Percentiles rank a stretch among this genome's conserved stretches.
These are phyloP conservation scores for Drosophila jambulina DNA, from an alignment of 1,140 invertebrate genomes.

Conservation along the genomic window DNA sequence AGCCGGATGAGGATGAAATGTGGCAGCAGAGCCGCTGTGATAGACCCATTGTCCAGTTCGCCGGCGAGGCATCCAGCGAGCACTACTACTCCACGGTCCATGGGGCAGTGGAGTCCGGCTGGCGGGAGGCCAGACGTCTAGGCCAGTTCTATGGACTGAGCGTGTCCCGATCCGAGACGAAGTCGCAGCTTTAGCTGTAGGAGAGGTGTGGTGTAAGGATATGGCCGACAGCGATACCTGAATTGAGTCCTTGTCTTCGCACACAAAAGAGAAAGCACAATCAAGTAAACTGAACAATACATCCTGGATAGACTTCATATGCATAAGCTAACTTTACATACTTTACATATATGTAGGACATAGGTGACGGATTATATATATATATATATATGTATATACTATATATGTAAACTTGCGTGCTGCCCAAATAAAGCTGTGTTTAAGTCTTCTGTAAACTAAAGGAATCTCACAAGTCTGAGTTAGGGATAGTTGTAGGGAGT, in stretches of 20 bases:
- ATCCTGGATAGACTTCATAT: conserved; percentile 71
- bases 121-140: conserved; percentile 89
- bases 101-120: conserved; percentile 92
- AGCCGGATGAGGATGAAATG: conserved; percentile 1
- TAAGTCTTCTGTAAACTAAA: conserved; percentile 41
- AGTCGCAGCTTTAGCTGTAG: conserved; percentile 73
- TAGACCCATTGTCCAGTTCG: conserved; percentile 89
- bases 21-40: conserved; percentile 74
- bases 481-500: too few species aligned
- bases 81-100: conserved; percentile 92
- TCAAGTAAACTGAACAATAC: conserved; percentile 63
- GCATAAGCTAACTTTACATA: conserved; percentile 45
- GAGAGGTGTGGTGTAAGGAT: conserved; percentile 13
- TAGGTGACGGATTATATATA: conserved; percentile 25
- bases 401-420: conserved; percentile 41
- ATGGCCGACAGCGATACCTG: conserved; percentile 33
- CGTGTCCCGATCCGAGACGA: conserved; percentile 24
- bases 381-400: conserved; percentile 19
- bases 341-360: conserved; percentile 33
- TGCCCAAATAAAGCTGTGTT: conserved; percentile 63
- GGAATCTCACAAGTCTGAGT: not conserved
- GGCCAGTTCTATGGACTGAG: conserved; percentile 73
- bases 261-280: conserved; percentile 40
- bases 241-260: conserved; percentile 39
- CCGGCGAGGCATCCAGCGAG: conserved; percentile 90